Conservation (phyloP, 2,888 invertebrate genomes). For the Stramonita haemastoma region DNA sequence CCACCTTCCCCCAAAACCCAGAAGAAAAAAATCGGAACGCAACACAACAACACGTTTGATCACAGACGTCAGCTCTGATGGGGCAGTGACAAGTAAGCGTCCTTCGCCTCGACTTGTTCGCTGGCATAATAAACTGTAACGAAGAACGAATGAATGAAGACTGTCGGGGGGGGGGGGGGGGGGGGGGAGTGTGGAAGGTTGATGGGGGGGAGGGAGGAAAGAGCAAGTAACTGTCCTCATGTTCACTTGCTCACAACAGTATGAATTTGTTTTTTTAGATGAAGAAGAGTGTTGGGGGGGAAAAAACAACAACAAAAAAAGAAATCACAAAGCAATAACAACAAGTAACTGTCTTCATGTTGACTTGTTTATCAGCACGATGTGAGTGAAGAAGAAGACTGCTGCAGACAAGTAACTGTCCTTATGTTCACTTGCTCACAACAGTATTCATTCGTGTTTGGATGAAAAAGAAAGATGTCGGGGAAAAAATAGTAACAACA, state of each 20-base stretch:
- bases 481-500: no score
- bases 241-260: not conserved
- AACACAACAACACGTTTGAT: not conserved
- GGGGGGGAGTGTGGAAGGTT: not conserved
- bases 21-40: not conserved
- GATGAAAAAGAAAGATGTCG: no score
- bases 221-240: conserved; percentile 28
- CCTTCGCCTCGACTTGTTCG: conserved; percentile 10
- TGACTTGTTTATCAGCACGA: not conserved
- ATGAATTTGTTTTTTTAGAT: not conserved
- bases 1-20: not conserved
- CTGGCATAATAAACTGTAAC: not conserved
- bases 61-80: not conserved
- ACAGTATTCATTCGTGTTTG: not conserved
- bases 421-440: conserved; percentile 26
- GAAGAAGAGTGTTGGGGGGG: no score
- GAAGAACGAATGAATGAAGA: no score
- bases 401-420: conserved; percentile 14
- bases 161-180: not conserved
- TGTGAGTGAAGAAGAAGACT: not conserved
- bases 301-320: not conserved
- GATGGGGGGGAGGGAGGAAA: not conserved
- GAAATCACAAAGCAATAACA: not conserved
- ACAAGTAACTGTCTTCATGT: conserved; percentile 29
- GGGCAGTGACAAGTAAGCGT: conserved; percentile 29